Evolutionary conservation across 1,140 invertebrate species (phyloP).

Genomic region (Cherax destructor): DNA sequence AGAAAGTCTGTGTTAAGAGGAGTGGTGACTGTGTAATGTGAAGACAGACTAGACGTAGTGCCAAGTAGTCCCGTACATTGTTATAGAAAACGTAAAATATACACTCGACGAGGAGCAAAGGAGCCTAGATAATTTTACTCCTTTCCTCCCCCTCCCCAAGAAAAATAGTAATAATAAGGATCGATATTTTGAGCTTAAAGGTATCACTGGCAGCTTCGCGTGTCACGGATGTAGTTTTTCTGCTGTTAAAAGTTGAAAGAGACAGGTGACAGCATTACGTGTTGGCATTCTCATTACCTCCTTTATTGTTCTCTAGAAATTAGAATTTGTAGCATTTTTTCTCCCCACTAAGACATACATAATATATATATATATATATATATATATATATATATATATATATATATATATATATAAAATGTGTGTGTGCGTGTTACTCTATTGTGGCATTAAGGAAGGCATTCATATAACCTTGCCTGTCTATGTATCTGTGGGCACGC

Average conservation of each 20-base stretch:
- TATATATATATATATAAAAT: not conserved
- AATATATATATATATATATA: not conserved
- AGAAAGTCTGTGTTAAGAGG: constrained; percentile 60
- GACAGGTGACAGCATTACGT: constrained; percentile 1
- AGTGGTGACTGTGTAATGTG: not conserved
- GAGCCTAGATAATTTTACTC: too few species aligned
- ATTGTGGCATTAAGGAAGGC: constrained; percentile 35
- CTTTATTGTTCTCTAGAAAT: not conserved
- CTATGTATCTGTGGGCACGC: not conserved
- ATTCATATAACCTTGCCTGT: constrained; percentile 3
- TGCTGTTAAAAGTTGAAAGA: not conserved
- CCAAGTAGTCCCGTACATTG: not conserved
- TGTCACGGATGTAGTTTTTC: not conserved
- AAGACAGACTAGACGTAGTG: constrained; percentile 3
- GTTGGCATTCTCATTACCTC: not conserved
- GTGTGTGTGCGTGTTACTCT: not conserved
- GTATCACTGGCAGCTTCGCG: not conserved
- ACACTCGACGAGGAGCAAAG: too few species aligned
- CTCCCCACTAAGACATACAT: not conserved
- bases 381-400: too few species aligned
- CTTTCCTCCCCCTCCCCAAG: not conserved
- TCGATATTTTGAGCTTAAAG: not conserved
- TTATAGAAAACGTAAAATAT: not conserved
- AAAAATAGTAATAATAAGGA: too few species aligned
- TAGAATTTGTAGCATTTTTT: not conserved